Base-by-base conservation (phyloP, 2,888 invertebrate genomes). In the Nomada flava region DNA sequence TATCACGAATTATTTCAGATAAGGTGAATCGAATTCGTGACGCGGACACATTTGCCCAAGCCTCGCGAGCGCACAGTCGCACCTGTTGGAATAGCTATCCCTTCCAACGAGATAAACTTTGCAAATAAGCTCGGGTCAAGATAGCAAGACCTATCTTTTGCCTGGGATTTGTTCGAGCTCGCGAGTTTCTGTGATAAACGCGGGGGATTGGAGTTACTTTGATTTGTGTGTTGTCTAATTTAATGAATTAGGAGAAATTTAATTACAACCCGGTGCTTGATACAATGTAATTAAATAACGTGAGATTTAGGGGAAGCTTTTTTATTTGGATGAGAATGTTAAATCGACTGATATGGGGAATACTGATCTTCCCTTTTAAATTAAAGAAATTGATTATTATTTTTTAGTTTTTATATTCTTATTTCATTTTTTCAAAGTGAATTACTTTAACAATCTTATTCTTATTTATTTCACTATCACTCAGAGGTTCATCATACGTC, bases 1-100 rank as follows among this genome's bases (percentile, higher is more conserved):
- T 47, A 55, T 53, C 26, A 13, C 29, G 62, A 69, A 64, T 77
- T 53, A 59, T 64, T 71, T 42, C 15, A 52, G 36, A 50, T 62
- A 71, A n/a, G 52, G n/a, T 13, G 52, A 55, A 11, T 65, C 44
- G 53, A 55, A 60, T 52, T 76, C 62, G 42, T 76, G 62, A 57
- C 50, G 15, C 29, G 36, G 3, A 2, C 52, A 20, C 52, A 29
- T 70, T 52, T 26, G 10, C 29, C 20, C 36, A 15, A 13, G 20
- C 15, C 13, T 13, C 23, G 26, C 1, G 18, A 4, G 0, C 44
- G 23, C 18, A 20, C 29, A 13, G 15, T 47, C 50, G 5, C 76
- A 67, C 67, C 77, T 75, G 67, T 75, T 55, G 44, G 11, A 36
- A 60, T 47, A 55, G 44, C 20, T 11, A 50, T 20, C 42, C 52